These are phyloP conservation scores for Notocelia uddmanniana DNA, from an alignment of 2,888 invertebrate species.

Conservation along the genomic window DNA sequence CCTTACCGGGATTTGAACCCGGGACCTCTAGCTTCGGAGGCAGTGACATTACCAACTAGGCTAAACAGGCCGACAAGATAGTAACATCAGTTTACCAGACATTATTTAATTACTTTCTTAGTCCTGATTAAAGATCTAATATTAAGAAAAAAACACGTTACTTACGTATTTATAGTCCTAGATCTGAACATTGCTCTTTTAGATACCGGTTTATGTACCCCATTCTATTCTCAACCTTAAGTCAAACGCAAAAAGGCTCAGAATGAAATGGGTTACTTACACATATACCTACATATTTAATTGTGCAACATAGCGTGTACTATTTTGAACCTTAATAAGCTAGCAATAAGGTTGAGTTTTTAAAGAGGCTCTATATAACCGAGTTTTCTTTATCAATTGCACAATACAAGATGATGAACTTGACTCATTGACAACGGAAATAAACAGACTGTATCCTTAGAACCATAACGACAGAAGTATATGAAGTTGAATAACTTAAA, in stretches of 20 bases:
- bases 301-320: no score
- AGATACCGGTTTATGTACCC: background rate
- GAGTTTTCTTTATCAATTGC: conserved; percentile 13
- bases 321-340: background rate
- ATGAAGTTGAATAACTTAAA: background rate
- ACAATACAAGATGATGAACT: conserved; percentile 23
- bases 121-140: background rate
- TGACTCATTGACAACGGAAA: conserved; percentile 17
- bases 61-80: no score
- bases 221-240: background rate
- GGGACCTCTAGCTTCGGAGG: no score
- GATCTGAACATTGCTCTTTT: background rate
- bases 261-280: background rate
- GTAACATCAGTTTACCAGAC: no score
- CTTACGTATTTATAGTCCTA: no score
- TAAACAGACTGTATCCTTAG: background rate
- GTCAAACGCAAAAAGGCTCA: background rate
- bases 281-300: no score
- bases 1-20: no score
- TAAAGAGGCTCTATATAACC: no score
- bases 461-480: background rate
- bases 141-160: background rate
- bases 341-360: background rate
- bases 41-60: no score
- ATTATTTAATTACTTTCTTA: no score